A percentile compares a stretch with the other conserved stretches of the same genome.
These are phyloP conservation scores for Psophia crepitans DNA, from an alignment of 2,113 vertebrate genomes.

Conservation along the genomic window DNA sequence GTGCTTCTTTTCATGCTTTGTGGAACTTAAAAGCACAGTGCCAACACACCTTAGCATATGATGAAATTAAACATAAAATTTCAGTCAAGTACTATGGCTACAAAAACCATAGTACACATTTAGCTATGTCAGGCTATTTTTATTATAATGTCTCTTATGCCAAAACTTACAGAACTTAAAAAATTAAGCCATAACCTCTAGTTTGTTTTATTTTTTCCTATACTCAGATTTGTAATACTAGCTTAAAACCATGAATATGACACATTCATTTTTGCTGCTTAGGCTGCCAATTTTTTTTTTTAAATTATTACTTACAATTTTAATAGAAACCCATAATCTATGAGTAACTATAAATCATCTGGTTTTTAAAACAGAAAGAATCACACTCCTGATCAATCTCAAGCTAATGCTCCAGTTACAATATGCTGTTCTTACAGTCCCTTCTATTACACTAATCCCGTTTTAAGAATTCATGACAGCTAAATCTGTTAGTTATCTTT, in stretches of 20 bases:
- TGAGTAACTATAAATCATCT: slow-evolving; percentile 47
- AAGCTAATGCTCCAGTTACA: background rate
- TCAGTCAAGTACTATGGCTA: background rate
- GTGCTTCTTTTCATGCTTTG: background rate
- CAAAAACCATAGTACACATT: background rate
- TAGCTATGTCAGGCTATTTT: slow-evolving; percentile 9
- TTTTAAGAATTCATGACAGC: background rate
- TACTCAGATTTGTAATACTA: slow-evolving; percentile 33
- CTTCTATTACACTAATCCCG: background rate
- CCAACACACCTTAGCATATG: background rate
- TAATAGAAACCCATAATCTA: slow-evolving; percentile 62
- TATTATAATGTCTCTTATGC: background rate
- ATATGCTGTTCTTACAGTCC: background rate
- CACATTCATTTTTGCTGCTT: slow-evolving; percentile 27
- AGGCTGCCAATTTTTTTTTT: slow-evolving; percentile 15
- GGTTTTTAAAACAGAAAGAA: slow-evolving; percentile 49
- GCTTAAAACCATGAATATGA: slow-evolving; percentile 40
- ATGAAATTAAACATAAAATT: background rate
- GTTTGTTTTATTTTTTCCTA: slow-evolving; percentile 42
- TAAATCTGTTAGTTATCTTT: background rate
- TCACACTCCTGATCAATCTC: slow-evolving; percentile 35
- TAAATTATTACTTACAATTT: slow-evolving; percentile 46
- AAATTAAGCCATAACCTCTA: slow-evolving; percentile 7
- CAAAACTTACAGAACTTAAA: background rate
- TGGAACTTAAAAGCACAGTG: background rate